Evolutionary conservation across 2,888 invertebrate genomes (phyloP).

Genomic region (Tetheella fluctuosa): DNA sequence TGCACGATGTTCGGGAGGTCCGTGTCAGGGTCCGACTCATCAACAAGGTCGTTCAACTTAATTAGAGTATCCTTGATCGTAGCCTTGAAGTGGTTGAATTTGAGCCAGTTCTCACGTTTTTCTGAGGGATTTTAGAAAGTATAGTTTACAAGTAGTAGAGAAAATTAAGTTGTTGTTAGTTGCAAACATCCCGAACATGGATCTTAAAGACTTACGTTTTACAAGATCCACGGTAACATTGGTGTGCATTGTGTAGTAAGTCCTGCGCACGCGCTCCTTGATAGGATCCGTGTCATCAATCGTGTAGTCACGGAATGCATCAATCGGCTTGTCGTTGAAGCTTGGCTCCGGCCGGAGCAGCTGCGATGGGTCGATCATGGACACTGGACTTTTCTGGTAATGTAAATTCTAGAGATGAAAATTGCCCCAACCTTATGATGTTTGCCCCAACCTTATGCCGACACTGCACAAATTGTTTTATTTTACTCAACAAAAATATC

Average conservation of each 20-base stretch:
- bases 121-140: slow-evolving; percentile 63
- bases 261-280: slow-evolving; percentile 91
- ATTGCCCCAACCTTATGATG: too few species aligned
- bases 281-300: slow-evolving; percentile 89
- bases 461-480: background rate
- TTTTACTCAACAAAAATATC: background rate
- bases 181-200: too few species aligned
- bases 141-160: background rate
- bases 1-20: slow-evolving; percentile 97
- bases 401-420: background rate
- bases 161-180: too few species aligned
- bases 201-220: slow-evolving; percentile 77
- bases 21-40: slow-evolving; percentile 98
- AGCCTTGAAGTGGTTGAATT: slow-evolving; percentile 92
- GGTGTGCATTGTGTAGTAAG: slow-evolving; percentile 96
- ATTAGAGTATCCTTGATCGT: slow-evolving; percentile 94
- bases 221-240: slow-evolving; percentile 95
- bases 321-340: slow-evolving; percentile 89
- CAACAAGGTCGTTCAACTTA: slow-evolving; percentile 94
- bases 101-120: slow-evolving; percentile 90
- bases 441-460: background rate
- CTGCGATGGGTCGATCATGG: slow-evolving; percentile 83
- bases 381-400: slow-evolving; percentile 39
- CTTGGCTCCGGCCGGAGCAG: slow-evolving; percentile 90
- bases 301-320: slow-evolving; percentile 91